Base-by-base conservation (phyloP, 2,888 invertebrate species). In the Criorhina ranunculi region DNA sequence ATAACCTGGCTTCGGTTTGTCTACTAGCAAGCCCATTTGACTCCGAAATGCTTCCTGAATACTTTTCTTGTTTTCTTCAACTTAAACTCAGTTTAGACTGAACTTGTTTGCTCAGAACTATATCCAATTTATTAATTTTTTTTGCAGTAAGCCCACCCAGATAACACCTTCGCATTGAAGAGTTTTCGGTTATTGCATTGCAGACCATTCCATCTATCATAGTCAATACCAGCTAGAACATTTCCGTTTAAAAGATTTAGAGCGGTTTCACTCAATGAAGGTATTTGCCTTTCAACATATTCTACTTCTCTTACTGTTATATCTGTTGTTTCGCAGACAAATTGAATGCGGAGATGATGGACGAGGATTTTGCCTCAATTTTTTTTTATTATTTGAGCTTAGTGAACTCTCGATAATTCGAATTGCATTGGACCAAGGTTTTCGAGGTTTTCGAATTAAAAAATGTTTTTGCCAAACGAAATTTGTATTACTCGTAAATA, bases 261-360 rank as follows among this genome's bases (percentile, higher is more conserved):
- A 12, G 15, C 6, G 15, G 42, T 15, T 42, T 42, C 15, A 12
- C 2, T 42, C 42, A 42, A 15, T 6, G 42, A 5, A 42, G 42
- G 12, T 42, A 42, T 42, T 42, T 42, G 42, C 12, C 15, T 42
- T 24, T 24, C 24, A 24, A 24, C 4, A 4, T 24, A 24, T 3
- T 24, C 24, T 1, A 24, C 1, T 24, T 40, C 37, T 40, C 37
- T 46, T 6, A 62, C 33, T 2, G 40, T 59, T 42, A 46, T 8
- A 46, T 62, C 62, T 17, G 62, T 62, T 62, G 33, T 17, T 46
- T 31, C 35, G 19, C 46, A 17, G 4, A 46, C 46, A 33, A 44
- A 60, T 44, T 60, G 44, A 44, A 60, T 11, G 46, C 62, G 15
- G 6, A 62, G 46, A 62, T 12, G 49, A 69, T 12, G 69, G 53